Conservation (phyloP, 2,113 vertebrate species). For the Rana temporaria region DNA sequence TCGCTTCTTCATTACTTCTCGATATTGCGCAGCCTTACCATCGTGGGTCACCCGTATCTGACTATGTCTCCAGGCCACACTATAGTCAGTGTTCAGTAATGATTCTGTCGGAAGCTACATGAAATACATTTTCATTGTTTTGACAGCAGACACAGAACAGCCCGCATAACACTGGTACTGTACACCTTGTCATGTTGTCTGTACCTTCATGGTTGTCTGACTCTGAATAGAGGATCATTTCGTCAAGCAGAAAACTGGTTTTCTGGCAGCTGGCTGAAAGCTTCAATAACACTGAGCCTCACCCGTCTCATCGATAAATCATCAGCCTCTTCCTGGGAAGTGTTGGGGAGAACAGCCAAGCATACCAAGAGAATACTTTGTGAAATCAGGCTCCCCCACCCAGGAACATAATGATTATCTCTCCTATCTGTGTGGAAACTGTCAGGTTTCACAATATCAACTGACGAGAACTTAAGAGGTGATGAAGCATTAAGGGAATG, state of each 20-base stretch:
- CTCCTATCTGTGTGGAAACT: background rate
- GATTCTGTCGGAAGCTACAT: background rate
- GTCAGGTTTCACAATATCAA: constrained; percentile 20
- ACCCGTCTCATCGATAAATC: constrained; percentile 33
- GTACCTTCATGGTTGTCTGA: constrained; percentile 26
- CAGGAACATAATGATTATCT: constrained; percentile 39
- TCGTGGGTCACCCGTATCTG: too few relatives aligned
- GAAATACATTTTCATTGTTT: background rate
- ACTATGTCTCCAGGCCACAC: too few relatives aligned
- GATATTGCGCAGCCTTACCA: too few relatives aligned
- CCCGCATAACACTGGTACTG: background rate
- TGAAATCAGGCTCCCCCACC: constrained; percentile 1
- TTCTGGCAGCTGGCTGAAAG: constrained; percentile 20
- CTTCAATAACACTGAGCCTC: constrained; percentile 41
- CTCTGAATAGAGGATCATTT: constrained; percentile 35
- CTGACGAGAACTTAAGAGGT: constrained; percentile 18
- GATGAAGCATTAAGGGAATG: constrained; percentile 45
- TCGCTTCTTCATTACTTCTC: too few relatives aligned
- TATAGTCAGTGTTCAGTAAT: too few relatives aligned
- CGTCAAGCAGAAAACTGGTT: constrained; percentile 37
- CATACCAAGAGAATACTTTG: constrained; percentile 38
- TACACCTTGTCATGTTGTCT: constrained; percentile 28
- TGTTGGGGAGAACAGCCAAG: background rate
- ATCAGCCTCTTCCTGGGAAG: constrained; percentile 4
- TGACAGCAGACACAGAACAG: background rate